These are phyloP conservation scores for Noctilio leporinus DNA, from an alignment of 2,113 vertebrate species.

Conservation along the genomic window DNA sequence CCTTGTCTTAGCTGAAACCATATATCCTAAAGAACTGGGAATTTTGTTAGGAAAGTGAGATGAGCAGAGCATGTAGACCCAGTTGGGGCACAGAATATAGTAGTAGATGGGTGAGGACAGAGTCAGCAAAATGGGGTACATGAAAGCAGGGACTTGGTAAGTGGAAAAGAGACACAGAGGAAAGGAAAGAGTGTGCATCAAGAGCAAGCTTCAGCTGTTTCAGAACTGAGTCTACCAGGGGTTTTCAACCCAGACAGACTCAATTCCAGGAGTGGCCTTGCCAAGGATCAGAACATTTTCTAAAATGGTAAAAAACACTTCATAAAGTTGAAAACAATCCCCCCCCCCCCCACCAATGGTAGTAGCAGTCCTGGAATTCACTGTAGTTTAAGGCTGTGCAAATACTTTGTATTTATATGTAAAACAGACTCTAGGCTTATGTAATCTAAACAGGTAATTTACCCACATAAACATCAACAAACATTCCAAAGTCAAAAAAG, in stretches of 20 bases:
- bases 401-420: not conserved
- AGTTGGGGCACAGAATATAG: not conserved
- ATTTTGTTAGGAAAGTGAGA: not conserved
- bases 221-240: not conserved
- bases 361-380: not conserved
- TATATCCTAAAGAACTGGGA: not conserved
- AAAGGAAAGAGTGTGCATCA: not conserved
- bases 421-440: not conserved
- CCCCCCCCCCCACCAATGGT: not conserved
- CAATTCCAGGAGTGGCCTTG: not conserved
- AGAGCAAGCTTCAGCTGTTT: not conserved
- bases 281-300: not conserved
- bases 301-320: slow-evolving; percentile 9
- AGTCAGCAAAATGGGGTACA: not conserved
- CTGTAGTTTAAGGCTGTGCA: not conserved
- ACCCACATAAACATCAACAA: not conserved
- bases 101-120: not conserved
- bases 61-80: not conserved
- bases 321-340: not conserved
- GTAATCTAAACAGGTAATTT: not conserved
- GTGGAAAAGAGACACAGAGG: not conserved
- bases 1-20: not conserved
- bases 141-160: not conserved
- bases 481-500: not conserved
- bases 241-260: not conserved